phyloP scores from a whole-genome alignment of 2,113 vertebrate genomes.

The Dasyprocta punctata region DNA sequence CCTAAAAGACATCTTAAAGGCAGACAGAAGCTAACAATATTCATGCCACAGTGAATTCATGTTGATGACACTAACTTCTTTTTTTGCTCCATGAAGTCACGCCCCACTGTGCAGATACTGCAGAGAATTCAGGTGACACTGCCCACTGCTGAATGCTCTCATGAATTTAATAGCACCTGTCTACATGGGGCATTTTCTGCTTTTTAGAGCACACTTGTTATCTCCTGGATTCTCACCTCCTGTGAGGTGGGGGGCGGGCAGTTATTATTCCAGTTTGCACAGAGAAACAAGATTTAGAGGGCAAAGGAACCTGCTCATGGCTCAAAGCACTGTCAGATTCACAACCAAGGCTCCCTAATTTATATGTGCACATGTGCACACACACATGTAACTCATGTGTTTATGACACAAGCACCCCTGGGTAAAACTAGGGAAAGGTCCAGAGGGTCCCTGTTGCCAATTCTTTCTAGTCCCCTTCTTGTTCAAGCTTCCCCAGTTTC shows the following conservation, averaged over 20 bases:
- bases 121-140: neutral
- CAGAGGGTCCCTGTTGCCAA: neutral
- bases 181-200: neutral
- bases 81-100: neutral
- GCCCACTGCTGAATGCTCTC: neutral
- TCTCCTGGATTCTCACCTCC: neutral
- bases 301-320: neutral
- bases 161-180: neutral
- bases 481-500: neutral
- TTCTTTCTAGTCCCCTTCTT: neutral
- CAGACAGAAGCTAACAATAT: slow-evolving; percentile 17
- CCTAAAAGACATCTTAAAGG: slow-evolving; percentile 4
- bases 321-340: neutral
- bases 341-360: neutral
- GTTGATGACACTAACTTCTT: neutral
- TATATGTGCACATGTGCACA: neutral
- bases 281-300: neutral
- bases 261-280: neutral
- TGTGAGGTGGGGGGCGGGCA: neutral
- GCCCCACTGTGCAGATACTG: neutral
- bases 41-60: neutral
- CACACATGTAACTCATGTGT: neutral
- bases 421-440: neutral
- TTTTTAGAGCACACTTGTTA: neutral
- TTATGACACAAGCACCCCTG: neutral